Evolutionary conservation across 1,140 invertebrate species (phyloP).

Genomic region (Ridgeia piscesae): DNA sequence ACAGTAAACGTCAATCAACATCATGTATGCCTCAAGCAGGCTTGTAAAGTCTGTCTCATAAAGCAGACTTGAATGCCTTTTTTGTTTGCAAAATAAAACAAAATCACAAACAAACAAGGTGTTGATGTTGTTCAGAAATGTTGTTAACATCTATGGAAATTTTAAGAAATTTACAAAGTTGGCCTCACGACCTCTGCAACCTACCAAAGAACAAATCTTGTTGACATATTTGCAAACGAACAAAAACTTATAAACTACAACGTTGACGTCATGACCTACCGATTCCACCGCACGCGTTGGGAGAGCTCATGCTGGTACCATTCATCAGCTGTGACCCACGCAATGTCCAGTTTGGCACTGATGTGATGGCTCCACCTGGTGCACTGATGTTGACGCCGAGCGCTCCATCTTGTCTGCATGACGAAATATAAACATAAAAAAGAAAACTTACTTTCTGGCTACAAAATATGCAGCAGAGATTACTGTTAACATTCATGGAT

Average conservation of each 20-base stretch:
- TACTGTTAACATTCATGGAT: too few species aligned
- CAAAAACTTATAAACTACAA: conserved; percentile 7
- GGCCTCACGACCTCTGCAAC: conserved; percentile 25
- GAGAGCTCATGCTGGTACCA: conserved; percentile 92
- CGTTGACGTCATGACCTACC: conserved; percentile 63
- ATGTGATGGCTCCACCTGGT: conserved; percentile 94
- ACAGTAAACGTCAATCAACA: too few species aligned
- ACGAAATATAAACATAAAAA: not conserved
- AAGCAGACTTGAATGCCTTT: too few species aligned
- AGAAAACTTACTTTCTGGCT: not conserved
- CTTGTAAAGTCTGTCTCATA: too few species aligned
- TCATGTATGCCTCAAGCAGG: too few species aligned
- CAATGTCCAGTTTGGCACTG: conserved; percentile 89
- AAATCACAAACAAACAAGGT: too few species aligned
- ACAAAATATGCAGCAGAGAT: too few species aligned
- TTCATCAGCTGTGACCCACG: conserved; percentile 90
- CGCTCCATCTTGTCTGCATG: conserved; percentile 71
- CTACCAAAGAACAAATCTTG: conserved; percentile 71
- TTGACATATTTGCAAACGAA: conserved; percentile 9
- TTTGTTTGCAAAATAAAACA: too few species aligned
- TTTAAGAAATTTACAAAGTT: too few species aligned
- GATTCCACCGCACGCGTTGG: conserved; percentile 88
- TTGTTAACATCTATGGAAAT: too few species aligned
- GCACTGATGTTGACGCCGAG: conserved; percentile 87
- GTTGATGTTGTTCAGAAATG: too few species aligned